phyloP scores from a whole-genome alignment of 2,113 vertebrate species.

The Pterophyllum scalare region DNA sequence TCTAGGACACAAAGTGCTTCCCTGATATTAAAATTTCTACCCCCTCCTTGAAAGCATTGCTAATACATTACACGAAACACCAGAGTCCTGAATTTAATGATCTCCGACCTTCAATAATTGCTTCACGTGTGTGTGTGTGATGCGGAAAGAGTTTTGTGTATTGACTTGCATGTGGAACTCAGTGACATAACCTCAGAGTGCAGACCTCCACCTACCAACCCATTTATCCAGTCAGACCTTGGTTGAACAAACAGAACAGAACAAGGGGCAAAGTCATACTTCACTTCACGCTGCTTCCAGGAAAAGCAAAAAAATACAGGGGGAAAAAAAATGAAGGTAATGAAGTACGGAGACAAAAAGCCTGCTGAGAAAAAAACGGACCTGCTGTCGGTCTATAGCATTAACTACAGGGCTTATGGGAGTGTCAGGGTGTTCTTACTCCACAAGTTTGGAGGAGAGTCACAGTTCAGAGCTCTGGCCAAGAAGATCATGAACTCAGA shows the following conservation, averaged over 20 bases:
- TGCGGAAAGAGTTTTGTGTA: neutral
- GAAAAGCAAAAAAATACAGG: slow-evolving; percentile 7
- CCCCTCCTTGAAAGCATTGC: neutral
- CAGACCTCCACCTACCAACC: neutral
- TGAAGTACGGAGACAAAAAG: neutral
- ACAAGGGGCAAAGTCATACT: slow-evolving; percentile 23
- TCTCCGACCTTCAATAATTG: neutral
- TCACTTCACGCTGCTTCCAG: slow-evolving; percentile 28
- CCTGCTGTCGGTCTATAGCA: slow-evolving; percentile 17
- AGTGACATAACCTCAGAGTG: slow-evolving; percentile 13
- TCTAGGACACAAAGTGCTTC: neutral
- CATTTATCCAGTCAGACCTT: neutral
- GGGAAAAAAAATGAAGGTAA: neutral
- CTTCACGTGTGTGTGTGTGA: neutral
- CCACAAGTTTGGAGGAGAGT: slow-evolving; percentile 32
- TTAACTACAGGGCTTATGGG: slow-evolving; percentile 24
- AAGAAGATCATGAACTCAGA: slow-evolving; percentile 25
- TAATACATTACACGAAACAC: neutral
- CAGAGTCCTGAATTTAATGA: neutral
- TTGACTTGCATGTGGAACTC: slow-evolving; percentile 18
- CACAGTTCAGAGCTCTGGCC: neutral
- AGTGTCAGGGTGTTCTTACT: slow-evolving; percentile 34
- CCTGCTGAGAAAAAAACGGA: slow-evolving; percentile 37
- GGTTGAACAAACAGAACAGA: slow-evolving; percentile 17
- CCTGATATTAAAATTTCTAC: neutral